Conservation (phyloP, 1,140 invertebrate species). For the Melipona quadrifasciata region DNA sequence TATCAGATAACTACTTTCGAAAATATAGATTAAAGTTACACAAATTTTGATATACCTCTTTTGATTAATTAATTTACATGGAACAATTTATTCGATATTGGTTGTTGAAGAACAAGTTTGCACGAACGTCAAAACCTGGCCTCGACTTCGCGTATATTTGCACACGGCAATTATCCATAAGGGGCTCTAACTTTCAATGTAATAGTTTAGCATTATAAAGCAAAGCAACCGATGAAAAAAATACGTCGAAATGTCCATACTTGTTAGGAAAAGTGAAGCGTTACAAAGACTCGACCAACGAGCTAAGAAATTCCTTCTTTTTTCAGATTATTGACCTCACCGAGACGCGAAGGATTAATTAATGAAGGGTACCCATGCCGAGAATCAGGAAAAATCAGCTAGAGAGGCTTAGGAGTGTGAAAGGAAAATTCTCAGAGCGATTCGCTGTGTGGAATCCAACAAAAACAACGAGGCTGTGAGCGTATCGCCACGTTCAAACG, state of each 20-base stretch:
- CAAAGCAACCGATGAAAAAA: not conserved
- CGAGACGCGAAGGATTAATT: slow-evolving; percentile 42
- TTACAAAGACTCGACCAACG: not conserved
- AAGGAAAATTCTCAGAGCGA: slow-evolving; percentile 44
- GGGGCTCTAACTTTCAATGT: not conserved
- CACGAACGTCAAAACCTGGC: slow-evolving; percentile 19
- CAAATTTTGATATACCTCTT: not conserved
- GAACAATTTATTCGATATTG: slow-evolving; percentile 31
- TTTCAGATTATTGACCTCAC: slow-evolving; percentile 53
- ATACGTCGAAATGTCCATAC: not conserved
- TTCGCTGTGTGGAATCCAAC: slow-evolving; percentile 3
- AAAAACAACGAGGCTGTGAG: slow-evolving; percentile 8
- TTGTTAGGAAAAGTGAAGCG: not conserved
- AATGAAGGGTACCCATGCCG: slow-evolving; percentile 60
- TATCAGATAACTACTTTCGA: not conserved
- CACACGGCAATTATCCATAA: slow-evolving; percentile 1
- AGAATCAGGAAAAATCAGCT: slow-evolving; percentile 42
- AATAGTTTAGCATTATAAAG: not conserved
- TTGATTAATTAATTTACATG: not conserved
- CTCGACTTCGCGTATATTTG: slow-evolving; percentile 14
- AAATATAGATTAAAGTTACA: not conserved
- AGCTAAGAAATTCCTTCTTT: slow-evolving; percentile 32
- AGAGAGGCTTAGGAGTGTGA: slow-evolving; percentile 47
- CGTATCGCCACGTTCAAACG: slow-evolving; percentile 31
- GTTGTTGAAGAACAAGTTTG: slow-evolving; percentile 22